A percentile compares a stretch with the other conserved stretches of the same genome.
Conservation (phyloP, 1,140 invertebrate species). For the Pachypsylla venusta region DNA sequence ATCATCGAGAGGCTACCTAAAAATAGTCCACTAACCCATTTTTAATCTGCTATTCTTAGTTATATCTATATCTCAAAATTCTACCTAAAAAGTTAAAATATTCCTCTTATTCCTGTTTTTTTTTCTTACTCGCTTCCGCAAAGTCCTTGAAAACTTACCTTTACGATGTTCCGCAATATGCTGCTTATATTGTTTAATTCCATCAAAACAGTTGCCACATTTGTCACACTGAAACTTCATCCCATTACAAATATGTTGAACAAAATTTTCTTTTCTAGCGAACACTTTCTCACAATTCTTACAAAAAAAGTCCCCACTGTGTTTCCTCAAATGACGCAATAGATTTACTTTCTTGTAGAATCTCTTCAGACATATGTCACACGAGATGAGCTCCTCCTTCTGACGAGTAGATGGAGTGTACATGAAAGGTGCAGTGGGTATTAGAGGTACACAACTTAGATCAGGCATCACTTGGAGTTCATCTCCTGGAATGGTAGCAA, state of each 20-base stretch:
- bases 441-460: too few species aligned
- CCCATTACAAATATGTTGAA: not conserved
- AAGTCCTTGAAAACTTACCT: too few species aligned
- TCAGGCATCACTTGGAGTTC: conserved; percentile 2
- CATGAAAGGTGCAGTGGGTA: too few species aligned
- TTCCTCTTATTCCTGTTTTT: too few species aligned
- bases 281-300: not conserved
- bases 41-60: too few species aligned
- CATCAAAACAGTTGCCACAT: not conserved
- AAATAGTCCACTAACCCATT: too few species aligned
- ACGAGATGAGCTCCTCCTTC: too few species aligned
- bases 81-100: too few species aligned
- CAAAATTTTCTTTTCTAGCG: not conserved
- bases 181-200: not conserved
- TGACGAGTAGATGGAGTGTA: too few species aligned
- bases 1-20: too few species aligned
- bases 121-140: too few species aligned
- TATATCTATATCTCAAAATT: too few species aligned
- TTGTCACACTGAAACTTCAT: not conserved
- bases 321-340: not conserved
- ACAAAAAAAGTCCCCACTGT: not conserved
- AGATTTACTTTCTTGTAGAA: conserved; percentile 1
- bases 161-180: not conserved
- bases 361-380: not conserved
- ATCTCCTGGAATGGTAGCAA: not conserved